Evolutionary conservation across 1,140 invertebrate species (phyloP).

Genomic region (Eurosta solidaginis): DNA sequence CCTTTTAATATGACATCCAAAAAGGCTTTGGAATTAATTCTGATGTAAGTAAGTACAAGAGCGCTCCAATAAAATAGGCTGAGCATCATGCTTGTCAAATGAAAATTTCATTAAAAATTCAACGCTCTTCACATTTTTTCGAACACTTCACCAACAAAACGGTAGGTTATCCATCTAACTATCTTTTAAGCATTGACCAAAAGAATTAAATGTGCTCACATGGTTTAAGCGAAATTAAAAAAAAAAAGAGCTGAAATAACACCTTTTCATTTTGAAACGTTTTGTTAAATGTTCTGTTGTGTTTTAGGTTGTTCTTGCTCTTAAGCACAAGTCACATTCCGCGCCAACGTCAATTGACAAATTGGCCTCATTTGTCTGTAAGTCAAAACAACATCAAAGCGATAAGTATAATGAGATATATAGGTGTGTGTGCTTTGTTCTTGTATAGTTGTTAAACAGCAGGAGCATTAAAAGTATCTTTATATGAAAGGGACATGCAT

Average conservation of each 20-base stretch:
- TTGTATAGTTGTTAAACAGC: background rate
- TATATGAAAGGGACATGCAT: background rate
- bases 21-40: constrained; percentile 27
- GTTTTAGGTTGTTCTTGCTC: background rate
- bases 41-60: background rate
- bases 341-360: constrained; percentile 43
- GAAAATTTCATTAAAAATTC: constrained; percentile 46
- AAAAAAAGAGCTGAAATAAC: background rate
- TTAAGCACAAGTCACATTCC: background rate
- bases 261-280: background rate
- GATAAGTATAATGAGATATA: constrained; percentile 45
- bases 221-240: background rate
- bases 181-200: constrained; percentile 37
- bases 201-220: constrained; percentile 1
- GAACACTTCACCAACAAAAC: background rate
- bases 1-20: constrained; percentile 34
- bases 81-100: constrained; percentile 54
- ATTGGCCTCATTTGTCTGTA: constrained; percentile 54
- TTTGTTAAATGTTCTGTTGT: background rate
- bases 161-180: constrained; percentile 30
- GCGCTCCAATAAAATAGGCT: background rate
- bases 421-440: background rate
- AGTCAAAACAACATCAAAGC: constrained; percentile 54
- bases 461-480: background rate
- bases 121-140: constrained; percentile 30